Evolutionary conservation across 1,140 invertebrate species (phyloP).

Genomic region (Diuraphis noxia): DNA sequence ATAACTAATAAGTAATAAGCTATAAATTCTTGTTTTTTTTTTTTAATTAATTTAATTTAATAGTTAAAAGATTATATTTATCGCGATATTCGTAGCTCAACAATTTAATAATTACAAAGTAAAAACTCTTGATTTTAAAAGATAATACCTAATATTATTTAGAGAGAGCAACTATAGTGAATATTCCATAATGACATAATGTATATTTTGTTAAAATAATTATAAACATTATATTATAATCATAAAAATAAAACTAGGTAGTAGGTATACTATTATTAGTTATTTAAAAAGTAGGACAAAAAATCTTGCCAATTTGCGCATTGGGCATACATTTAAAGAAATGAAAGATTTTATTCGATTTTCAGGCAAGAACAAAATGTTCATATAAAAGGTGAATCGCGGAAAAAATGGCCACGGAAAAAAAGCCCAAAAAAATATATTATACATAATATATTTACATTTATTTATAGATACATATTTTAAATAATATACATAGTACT

Average conservation of each 20-base stretch:
- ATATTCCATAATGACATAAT: background rate
- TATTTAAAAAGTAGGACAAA: background rate
- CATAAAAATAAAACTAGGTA: background rate
- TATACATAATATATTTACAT: too few relatives aligned
- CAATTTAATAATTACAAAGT: too few relatives aligned
- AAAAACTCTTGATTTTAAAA: too few relatives aligned
- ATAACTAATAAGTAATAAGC: too few relatives aligned
- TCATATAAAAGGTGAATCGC: too few relatives aligned
- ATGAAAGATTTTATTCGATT: background rate
- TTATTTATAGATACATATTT: too few relatives aligned
- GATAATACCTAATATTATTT: background rate
- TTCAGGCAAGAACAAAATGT: background rate
- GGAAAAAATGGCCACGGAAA: too few relatives aligned
- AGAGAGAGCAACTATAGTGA: background rate
- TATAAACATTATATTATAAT: background rate
- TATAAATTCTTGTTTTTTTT: background rate
- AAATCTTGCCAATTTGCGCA: background rate
- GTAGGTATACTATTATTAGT: conserved; percentile 7
- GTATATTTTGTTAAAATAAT: conserved; percentile 11
- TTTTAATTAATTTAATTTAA: background rate
- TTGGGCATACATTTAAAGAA: background rate
- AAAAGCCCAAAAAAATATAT: too few relatives aligned
- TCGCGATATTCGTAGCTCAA: too few relatives aligned
- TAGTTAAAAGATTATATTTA: too few relatives aligned
- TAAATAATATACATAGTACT: too few relatives aligned